Evolutionary conservation across 1,140 invertebrate species (phyloP), one percentile per base, ranked within the genome.

Genomic region (Calephelis virginiensis): DNA sequence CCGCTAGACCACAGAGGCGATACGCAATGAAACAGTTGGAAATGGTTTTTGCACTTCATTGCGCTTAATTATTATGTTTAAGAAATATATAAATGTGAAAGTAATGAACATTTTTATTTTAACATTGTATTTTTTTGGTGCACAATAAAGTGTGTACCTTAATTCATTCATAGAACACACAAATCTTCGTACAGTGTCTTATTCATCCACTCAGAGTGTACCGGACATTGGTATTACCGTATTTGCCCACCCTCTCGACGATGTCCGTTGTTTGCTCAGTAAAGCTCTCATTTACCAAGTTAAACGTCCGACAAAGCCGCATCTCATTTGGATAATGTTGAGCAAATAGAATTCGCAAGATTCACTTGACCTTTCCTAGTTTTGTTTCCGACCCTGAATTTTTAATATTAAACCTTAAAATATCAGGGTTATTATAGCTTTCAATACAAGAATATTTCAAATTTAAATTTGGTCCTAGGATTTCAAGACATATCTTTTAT

Each of bases 291-390:
- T 85, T 87, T 85, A 83, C 74, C 68, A 80, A 85, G 81, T 82
- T 84, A 80, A 77, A 82, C 72, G 75, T 82, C 75, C 78, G 72
- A 69, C 74, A 74, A 78, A 78, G 77, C 79, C 75, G 66, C 71
- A 73, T 66, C 82, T 83, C 80, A 85, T 87, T 85, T 85, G 83
- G 75, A 78, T 88, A 85, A 88, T 83, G 73, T 72, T 83, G 70
- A 62, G 77, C 75, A 88, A 85, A 88, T 78, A 68, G 66, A 80
- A 74, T 74, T 74, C 67, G 70, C 66, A 66, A 66, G 65, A 66
- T 14, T 47, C 46, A 43, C 53, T 66, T 66, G 46, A 37, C 43
- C 11, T 37, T 53, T 45, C 53, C 45, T 59, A 10, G 40, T 60
- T 61, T 66, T 66, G 46, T 53, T 61, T 12, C 28, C 28, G 5